Conservation (phyloP, 2,888 invertebrate genomes). For the Ditylenchus weischeri region DNA sequence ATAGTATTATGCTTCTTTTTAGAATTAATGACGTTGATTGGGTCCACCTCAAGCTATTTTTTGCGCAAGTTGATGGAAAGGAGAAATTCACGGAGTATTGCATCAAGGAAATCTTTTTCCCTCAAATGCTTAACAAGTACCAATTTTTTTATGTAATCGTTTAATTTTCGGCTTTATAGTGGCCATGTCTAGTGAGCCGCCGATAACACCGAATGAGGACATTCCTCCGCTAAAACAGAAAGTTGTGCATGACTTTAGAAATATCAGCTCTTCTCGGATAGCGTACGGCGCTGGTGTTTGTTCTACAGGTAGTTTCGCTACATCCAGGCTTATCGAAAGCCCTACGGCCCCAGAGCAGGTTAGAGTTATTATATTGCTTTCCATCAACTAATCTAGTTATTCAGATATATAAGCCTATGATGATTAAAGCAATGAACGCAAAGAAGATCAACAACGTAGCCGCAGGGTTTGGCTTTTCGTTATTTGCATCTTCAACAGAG, state of each 20-base stretch:
- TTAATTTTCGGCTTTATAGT: no score
- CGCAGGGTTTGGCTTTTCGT: constrained; percentile 55
- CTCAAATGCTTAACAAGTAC: no score
- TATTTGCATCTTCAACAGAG: constrained; percentile 43
- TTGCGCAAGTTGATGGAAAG: no score
- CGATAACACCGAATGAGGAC: constrained; percentile 3
- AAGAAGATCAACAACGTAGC: constrained; percentile 43
- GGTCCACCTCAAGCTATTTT: no score
- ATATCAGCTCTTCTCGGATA: constrained; percentile 1
- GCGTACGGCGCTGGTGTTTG: constrained; percentile 20
- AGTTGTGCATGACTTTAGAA: constrained; percentile 1
- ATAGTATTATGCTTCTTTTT: no score
- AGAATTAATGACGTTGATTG: no score
- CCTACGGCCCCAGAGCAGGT: constrained; percentile 8
- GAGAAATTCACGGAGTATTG: no score
- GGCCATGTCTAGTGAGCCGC: no score
- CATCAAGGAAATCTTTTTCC: no score
- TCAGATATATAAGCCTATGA: constrained; percentile 38
- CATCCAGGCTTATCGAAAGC: constrained; percentile 6
- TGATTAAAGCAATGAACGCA: constrained; percentile 46
- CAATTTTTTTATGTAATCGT: no score
- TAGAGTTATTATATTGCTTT: neutral
- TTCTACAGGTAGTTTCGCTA: constrained; percentile 19
- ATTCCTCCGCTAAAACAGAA: neutral
- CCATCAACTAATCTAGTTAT: no score